These are phyloP conservation scores for Alitta virens DNA, from an alignment of 2,888 invertebrate species.

Conservation along the genomic window DNA sequence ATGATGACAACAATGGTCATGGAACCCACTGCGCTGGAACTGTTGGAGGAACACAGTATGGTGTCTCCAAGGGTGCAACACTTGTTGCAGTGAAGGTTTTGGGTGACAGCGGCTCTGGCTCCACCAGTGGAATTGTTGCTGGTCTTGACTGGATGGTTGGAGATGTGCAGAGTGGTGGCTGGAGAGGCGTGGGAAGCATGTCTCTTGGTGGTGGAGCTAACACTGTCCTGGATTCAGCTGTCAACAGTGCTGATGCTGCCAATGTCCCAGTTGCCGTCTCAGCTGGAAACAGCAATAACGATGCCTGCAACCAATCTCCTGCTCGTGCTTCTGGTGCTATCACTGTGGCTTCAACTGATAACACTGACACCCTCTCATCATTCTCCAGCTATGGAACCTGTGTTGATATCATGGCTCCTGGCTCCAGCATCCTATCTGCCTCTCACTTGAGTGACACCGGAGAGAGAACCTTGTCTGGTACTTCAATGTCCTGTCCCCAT, in stretches of 20 bases:
- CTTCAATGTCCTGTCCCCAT: slow-evolving; percentile 22
- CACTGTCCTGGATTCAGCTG: slow-evolving; percentile 3
- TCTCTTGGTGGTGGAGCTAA: slow-evolving; percentile 8
- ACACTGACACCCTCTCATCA: slow-evolving; percentile 1
- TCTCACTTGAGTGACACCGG: background rate
- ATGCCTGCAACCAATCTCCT: slow-evolving; percentile 5
- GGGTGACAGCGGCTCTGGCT: background rate
- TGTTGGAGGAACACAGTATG: background rate
- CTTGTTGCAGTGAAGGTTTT: background rate
- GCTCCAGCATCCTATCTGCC: slow-evolving; percentile 13
- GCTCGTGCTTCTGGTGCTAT: slow-evolving; percentile 4
- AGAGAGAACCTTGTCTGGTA: slow-evolving; percentile 8
- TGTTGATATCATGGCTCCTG: slow-evolving; percentile 24
- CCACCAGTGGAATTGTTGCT: background rate
- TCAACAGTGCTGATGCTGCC: background rate
- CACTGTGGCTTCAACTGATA: slow-evolving; percentile 15
- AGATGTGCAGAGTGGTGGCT: too few relatives aligned
- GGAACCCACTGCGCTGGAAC: slow-evolving; percentile 1
- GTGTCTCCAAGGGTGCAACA: background rate
- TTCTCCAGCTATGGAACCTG: slow-evolving; percentile 21
- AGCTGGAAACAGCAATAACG: slow-evolving; percentile 6
- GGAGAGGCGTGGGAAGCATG: slow-evolving; percentile 15
- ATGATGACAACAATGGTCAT: background rate
- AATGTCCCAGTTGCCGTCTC: slow-evolving; percentile 5
- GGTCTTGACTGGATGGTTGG: too few relatives aligned